Conservation (phyloP, 2,113 vertebrate genomes). For the Phoxinus phoxinus region DNA sequence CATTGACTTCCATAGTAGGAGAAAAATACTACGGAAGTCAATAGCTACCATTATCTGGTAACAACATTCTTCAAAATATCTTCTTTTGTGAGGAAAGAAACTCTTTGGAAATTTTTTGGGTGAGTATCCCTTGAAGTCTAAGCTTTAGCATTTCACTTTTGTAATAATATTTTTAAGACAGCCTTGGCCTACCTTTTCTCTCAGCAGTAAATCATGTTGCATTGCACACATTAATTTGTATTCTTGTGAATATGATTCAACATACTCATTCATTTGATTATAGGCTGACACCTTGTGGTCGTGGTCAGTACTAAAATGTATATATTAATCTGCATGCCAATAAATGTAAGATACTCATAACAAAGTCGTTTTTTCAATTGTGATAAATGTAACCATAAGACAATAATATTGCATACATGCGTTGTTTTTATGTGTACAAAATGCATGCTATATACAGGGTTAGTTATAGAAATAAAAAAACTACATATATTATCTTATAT, state of each 20-base stretch:
- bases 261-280: neutral
- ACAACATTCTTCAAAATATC: no score
- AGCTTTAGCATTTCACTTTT: neutral
- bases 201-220: neutral
- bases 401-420: neutral
- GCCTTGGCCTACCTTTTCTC: neutral
- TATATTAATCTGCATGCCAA: neutral
- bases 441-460: slow-evolving; percentile 40
- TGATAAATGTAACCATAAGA: neutral
- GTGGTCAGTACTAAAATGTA: neutral
- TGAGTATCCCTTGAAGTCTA: no score
- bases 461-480: slow-evolving; percentile 24
- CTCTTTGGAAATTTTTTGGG: no score
- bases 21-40: no score
- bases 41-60: no score
- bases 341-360: neutral
- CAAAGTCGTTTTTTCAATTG: neutral
- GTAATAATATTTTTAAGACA: neutral
- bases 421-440: slow-evolving; percentile 24
- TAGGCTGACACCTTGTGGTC: slow-evolving; percentile 33
- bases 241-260: neutral
- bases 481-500: slow-evolving; percentile 34
- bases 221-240: neutral
- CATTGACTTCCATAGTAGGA: no score
- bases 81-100: no score